These are phyloP conservation scores for Anastrepha obliqua DNA, from an alignment of 1,140 invertebrate species.

Conservation along the genomic window DNA sequence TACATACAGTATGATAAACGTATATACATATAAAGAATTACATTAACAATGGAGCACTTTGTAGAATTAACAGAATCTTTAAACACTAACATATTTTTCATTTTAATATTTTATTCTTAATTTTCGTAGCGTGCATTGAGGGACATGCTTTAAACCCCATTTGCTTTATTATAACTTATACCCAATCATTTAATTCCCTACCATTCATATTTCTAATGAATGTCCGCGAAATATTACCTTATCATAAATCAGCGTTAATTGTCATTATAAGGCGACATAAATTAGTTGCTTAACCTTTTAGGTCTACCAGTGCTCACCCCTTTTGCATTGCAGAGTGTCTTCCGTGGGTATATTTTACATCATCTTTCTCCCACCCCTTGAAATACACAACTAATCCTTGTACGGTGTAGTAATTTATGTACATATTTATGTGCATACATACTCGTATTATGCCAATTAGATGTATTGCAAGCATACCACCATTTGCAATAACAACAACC, in stretches of 20 bases:
- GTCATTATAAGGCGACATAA: conserved; percentile 47
- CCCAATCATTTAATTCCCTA: background rate
- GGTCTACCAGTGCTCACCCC: background rate
- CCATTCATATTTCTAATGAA: background rate
- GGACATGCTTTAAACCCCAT: too few relatives aligned
- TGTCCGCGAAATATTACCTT: conserved; percentile 35
- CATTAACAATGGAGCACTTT: too few relatives aligned
- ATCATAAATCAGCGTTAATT: conserved; percentile 53
- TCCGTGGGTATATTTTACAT: background rate
- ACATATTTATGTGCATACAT: background rate
- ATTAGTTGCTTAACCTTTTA: conserved; percentile 45
- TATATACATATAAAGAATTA: too few relatives aligned
- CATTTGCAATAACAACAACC: background rate
- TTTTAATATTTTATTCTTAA: too few relatives aligned
- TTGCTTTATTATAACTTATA: too few relatives aligned
- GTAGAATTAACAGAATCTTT: too few relatives aligned
- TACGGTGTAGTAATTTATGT: background rate
- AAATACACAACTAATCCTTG: conserved; percentile 23
- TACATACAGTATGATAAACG: too few relatives aligned
- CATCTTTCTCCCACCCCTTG: background rate
- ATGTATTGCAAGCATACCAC: conserved; percentile 29
- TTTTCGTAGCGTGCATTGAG: too few relatives aligned
- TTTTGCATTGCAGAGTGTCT: background rate
- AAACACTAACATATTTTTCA: too few relatives aligned
- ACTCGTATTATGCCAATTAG: conserved; percentile 53